Conservation (phyloP, 2,113 vertebrate genomes). For the Hirundichthys speculiger region DNA sequence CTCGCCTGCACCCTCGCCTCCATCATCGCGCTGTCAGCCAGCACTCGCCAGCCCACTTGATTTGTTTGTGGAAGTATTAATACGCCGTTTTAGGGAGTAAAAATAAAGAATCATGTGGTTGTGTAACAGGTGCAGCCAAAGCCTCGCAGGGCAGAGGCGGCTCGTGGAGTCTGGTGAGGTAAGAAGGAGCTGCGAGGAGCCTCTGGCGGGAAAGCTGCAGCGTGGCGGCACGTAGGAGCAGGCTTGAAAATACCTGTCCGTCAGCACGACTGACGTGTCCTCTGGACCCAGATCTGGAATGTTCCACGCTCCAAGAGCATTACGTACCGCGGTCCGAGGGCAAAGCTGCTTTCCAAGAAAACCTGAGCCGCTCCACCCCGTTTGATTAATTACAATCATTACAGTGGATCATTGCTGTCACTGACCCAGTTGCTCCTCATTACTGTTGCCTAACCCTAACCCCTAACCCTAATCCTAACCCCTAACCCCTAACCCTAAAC, state of each 20-base stretch:
- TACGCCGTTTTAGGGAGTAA: slow-evolving; percentile 46
- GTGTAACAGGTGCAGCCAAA: slow-evolving; percentile 54
- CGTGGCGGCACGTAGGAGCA: too few species aligned
- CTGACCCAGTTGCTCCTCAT: slow-evolving; percentile 5
- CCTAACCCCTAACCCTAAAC: too few species aligned
- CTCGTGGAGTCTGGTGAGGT: slow-evolving; percentile 5
- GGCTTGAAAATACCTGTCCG: too few species aligned
- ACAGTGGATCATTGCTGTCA: slow-evolving; percentile 6
- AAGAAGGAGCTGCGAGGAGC: background rate
- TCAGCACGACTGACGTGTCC: too few species aligned
- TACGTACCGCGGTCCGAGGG: too few species aligned
- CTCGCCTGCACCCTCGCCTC: slow-evolving; percentile 50
- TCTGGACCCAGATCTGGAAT: background rate
- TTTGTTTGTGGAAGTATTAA: slow-evolving; percentile 67
- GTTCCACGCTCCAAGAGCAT: background rate
- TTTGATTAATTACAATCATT: slow-evolving; percentile 17
- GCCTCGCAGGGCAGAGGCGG: slow-evolving; percentile 7
- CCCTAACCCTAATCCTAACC: too few species aligned
- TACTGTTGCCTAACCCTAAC: background rate
- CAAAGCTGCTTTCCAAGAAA: too few species aligned
- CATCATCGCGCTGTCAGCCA: slow-evolving; percentile 69
- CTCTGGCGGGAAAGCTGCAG: background rate
- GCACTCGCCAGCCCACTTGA: slow-evolving; percentile 17
- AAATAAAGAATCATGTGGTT: slow-evolving; percentile 60
- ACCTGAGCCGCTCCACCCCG: background rate